Conservation (phyloP, 1,140 invertebrate species). For the Epicauta chinensis region DNA sequence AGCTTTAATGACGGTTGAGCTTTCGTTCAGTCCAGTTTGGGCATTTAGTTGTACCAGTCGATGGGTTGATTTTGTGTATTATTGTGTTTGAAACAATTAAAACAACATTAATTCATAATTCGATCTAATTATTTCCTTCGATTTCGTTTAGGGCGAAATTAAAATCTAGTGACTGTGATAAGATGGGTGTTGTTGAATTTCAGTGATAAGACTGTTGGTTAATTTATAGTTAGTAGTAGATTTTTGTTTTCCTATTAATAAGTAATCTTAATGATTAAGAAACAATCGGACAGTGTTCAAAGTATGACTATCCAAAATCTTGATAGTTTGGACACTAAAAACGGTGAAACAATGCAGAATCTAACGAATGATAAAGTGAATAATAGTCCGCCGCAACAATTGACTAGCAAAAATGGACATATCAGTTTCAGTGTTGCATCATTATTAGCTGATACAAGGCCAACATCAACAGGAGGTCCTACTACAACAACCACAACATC, state of each 20-base stretch:
- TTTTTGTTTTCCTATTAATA: too few species aligned
- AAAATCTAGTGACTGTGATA: too few species aligned
- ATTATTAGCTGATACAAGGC: conserved; percentile 54
- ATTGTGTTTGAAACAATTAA: too few species aligned
- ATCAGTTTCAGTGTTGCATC: conserved; percentile 66
- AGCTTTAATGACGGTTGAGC: conserved; percentile 2
- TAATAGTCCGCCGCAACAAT: conserved; percentile 28
- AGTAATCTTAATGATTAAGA: conserved; percentile 31
- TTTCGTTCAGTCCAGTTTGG: conserved; percentile 24
- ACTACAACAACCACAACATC: conserved; percentile 33
- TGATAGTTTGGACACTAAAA: conserved; percentile 33
- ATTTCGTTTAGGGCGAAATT: too few species aligned
- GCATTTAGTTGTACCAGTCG: conserved; percentile 24
- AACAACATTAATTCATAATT: too few species aligned
- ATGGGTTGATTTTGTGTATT: conserved; percentile 3
- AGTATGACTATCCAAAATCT: conserved; percentile 43
- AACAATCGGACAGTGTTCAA: conserved; percentile 35
- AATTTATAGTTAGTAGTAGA: too few species aligned
- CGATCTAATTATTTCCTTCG: too few species aligned
- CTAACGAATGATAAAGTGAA: conserved; percentile 44
- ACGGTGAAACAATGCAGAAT: conserved; percentile 43
- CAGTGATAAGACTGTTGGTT: too few species aligned
- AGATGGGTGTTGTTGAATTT: too few species aligned
- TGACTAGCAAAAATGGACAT: conserved; percentile 41
- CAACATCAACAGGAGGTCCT: conserved; percentile 40